These are phyloP conservation scores for Hestina assimilis DNA, from an alignment of 1,140 invertebrate species.

Conservation along the genomic window DNA sequence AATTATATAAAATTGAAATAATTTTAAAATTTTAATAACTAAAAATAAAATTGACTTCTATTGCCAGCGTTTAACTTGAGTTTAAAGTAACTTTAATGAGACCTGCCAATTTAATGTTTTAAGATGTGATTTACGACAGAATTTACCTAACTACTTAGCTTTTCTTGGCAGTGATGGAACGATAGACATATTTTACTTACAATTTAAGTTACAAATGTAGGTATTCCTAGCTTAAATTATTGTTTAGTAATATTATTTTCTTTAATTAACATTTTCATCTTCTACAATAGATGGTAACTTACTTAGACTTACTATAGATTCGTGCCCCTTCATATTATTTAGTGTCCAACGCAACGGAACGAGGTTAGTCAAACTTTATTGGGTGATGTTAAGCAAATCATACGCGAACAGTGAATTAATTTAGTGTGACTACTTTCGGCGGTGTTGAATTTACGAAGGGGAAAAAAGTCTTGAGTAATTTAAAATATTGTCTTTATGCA, in stretches of 20 bases:
- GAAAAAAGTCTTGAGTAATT: no score
- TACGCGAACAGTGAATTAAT: neutral
- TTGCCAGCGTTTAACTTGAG: constrained; percentile 20
- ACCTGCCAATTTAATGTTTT: constrained; percentile 53
- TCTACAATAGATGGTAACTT: no score
- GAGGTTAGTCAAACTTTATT: no score
- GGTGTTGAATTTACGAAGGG: no score
- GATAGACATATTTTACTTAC: neutral
- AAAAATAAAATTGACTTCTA: neutral
- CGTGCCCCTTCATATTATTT: no score
- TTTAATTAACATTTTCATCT: neutral
- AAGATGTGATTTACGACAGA: constrained; percentile 44
- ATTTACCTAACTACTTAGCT: constrained; percentile 34
- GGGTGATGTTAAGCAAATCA: no score
- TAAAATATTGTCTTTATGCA: no score
- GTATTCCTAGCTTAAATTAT: constrained; percentile 8
- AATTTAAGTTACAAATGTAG: constrained; percentile 10
- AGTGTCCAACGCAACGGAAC: no score
- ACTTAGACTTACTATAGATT: no score
- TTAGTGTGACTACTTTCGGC: no score
- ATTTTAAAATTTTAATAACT: neutral
- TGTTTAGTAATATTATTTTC: neutral
- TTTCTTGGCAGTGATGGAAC: constrained; percentile 21
- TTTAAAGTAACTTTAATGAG: constrained; percentile 53
- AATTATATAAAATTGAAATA: no score